Evolutionary conservation across 2,113 vertebrate species (phyloP).

Genomic region (Ictalurus furcatus): DNA sequence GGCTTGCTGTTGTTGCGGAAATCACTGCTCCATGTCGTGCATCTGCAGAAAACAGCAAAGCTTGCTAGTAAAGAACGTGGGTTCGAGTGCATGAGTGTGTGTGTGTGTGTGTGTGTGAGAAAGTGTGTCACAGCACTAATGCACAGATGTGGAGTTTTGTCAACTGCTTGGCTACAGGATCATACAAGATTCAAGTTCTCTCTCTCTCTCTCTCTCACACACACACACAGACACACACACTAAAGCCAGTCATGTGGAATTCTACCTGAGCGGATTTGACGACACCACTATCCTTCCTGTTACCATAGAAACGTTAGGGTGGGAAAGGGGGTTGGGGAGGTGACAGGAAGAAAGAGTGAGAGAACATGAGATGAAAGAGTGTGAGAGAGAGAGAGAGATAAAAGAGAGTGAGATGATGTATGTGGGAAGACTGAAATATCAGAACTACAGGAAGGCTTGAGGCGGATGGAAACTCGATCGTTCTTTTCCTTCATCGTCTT

Average conservation of each 20-base stretch:
- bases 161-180: not conserved
- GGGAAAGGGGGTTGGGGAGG: not conserved
- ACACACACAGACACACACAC: conserved; percentile 2
- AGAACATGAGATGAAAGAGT: conserved; percentile 26
- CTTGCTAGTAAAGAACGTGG: not conserved
- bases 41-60: not conserved
- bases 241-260: conserved; percentile 26
- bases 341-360: conserved; percentile 25
- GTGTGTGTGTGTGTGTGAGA: not conserved
- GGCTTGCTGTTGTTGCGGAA: not conserved
- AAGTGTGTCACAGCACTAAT: not conserved
- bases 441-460: conserved; percentile 48
- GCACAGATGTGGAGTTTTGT: not conserved
- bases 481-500: conserved; percentile 44
- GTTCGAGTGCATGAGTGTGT: not conserved
- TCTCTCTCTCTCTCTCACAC: not conserved
- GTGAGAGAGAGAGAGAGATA: not conserved
- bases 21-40: not conserved
- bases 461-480: conserved; percentile 45
- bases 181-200: not conserved
- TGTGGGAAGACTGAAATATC: conserved; percentile 44
- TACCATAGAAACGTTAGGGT: conserved; percentile 50
- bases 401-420: conserved; percentile 18
- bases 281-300: conserved; percentile 40
- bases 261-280: conserved; percentile 37